Conservation (phyloP, 2,888 invertebrate genomes). For the Baronia brevicornis region DNA sequence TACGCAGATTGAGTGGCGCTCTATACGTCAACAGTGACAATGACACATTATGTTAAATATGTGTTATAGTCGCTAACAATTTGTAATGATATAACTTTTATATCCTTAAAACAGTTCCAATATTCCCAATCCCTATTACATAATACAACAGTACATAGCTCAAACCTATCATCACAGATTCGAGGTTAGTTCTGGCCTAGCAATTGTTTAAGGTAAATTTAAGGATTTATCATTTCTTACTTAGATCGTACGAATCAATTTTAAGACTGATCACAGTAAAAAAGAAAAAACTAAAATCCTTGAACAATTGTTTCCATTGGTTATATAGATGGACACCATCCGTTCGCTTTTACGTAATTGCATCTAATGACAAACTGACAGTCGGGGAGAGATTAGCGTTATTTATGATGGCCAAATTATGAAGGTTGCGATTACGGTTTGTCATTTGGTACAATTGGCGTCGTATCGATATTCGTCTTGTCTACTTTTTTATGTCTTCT, state of each 20-base stretch:
- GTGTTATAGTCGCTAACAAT: constrained; percentile 44
- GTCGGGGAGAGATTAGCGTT: constrained; percentile 35
- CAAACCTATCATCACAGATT: constrained; percentile 31
- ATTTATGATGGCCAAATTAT: constrained; percentile 59
- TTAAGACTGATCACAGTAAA: constrained; percentile 75
- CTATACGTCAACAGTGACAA: constrained; percentile 16
- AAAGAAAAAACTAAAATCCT: constrained; percentile 43
- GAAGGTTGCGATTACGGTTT: constrained; percentile 29
- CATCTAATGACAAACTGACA: constrained; percentile 34
- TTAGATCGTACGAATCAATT: constrained; percentile 75
- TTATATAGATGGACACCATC: constrained; percentile 32
- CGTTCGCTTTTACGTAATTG: constrained; percentile 31
- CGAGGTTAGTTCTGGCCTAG: constrained; percentile 66
- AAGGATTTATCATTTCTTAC: constrained; percentile 69
- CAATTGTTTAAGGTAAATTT: constrained; percentile 51
- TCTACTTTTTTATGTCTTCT: constrained; percentile 58
- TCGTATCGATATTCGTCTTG: constrained; percentile 33
- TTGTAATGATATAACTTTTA: constrained; percentile 33
- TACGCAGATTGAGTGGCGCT: constrained; percentile 22
- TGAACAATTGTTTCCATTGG: constrained; percentile 46
- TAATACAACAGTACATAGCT: constrained; percentile 29
- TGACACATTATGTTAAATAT: constrained; percentile 17
- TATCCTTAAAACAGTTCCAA: constrained; percentile 35
- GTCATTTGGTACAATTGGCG: constrained; percentile 33
- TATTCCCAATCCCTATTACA: constrained; percentile 40